phyloP scores from a whole-genome alignment of 2,888 invertebrate genomes.

The Sussaba pulchella region DNA sequence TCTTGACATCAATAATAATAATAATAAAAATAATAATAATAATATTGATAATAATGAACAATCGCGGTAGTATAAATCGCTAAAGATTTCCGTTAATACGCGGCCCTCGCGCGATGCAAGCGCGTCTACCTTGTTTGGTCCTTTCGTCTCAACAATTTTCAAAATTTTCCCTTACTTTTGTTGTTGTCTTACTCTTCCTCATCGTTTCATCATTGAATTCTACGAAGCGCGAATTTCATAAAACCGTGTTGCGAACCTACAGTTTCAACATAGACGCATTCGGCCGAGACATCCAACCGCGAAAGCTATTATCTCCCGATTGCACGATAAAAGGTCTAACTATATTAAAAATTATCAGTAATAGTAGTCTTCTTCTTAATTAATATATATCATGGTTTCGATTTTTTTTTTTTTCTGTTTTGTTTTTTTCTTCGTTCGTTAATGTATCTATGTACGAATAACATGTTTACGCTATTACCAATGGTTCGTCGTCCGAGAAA shows the following conservation, averaged over 20 bases:
- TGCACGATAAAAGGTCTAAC: constrained; percentile 72
- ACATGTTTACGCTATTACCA: constrained; percentile 92
- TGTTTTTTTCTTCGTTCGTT: constrained; percentile 29
- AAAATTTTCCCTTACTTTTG: not conserved
- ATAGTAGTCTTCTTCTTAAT: constrained; percentile 75
- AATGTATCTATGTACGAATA: constrained; percentile 56
- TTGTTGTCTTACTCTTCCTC: not conserved
- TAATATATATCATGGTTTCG: constrained; percentile 59
- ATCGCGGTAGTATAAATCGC: constrained; percentile 41
- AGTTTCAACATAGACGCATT: not conserved
- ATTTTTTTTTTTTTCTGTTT: constrained; percentile 24
- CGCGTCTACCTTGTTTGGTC: constrained; percentile 37
- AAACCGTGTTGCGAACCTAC: constrained; percentile 4
- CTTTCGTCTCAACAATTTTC: constrained; percentile 48
- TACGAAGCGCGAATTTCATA: constrained; percentile 24
- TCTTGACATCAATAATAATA: constrained; percentile 28
- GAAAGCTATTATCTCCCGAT: constrained; percentile 63
- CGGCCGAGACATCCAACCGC: constrained; percentile 39
- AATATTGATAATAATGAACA: constrained; percentile 37
- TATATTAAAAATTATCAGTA: constrained; percentile 76
- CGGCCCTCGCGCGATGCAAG: constrained; percentile 8
- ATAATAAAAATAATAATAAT: constrained; percentile 41
- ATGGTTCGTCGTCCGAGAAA: constrained; percentile 97
- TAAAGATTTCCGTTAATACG: constrained; percentile 18
- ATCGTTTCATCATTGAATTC: not conserved